These are phyloP conservation scores for Lineus longissimus DNA, from an alignment of 1,140 invertebrate genomes.

Conservation along the genomic window DNA sequence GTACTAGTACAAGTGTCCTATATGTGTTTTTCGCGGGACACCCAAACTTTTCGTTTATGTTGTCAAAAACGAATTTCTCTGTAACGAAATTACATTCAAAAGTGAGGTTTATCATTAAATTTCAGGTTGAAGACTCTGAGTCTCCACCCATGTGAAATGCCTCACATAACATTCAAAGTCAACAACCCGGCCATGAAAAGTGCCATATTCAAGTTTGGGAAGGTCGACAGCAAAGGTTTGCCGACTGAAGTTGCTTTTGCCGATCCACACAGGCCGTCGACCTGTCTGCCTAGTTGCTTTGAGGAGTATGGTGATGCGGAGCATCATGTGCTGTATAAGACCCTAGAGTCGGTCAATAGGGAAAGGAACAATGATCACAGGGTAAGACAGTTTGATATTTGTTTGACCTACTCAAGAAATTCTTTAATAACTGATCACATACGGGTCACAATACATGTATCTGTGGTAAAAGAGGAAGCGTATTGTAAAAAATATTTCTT, in stretches of 20 bases:
- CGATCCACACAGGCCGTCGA: slow-evolving; percentile 30
- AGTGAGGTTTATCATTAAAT: too few species aligned
- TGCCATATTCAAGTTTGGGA: slow-evolving; percentile 40
- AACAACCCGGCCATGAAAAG: slow-evolving; percentile 31
- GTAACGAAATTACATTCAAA: too few species aligned
- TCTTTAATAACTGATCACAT: not conserved
- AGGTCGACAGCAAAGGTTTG: slow-evolving; percentile 31
- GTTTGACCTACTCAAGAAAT: not conserved
- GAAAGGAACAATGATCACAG: slow-evolving; percentile 17
- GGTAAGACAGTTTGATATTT: slow-evolving; percentile 20
- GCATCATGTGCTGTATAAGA: slow-evolving; percentile 44
- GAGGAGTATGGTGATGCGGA: slow-evolving; percentile 50
- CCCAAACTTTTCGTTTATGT: too few species aligned
- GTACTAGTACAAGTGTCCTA: too few species aligned
- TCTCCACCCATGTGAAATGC: slow-evolving; percentile 40
- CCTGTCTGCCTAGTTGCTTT: slow-evolving; percentile 39
- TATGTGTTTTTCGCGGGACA: too few species aligned
- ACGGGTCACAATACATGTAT: not conserved
- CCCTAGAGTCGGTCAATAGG: slow-evolving; percentile 32
- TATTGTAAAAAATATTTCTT: not conserved
- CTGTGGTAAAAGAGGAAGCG: not conserved
- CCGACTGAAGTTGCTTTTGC: slow-evolving; percentile 33
- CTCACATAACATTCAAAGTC: slow-evolving; percentile 37
- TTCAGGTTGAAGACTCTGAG: slow-evolving; percentile 30
- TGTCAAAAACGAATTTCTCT: too few species aligned